phyloP scores from a whole-genome alignment of 2,113 vertebrate species.

The Mus spicilegus region DNA sequence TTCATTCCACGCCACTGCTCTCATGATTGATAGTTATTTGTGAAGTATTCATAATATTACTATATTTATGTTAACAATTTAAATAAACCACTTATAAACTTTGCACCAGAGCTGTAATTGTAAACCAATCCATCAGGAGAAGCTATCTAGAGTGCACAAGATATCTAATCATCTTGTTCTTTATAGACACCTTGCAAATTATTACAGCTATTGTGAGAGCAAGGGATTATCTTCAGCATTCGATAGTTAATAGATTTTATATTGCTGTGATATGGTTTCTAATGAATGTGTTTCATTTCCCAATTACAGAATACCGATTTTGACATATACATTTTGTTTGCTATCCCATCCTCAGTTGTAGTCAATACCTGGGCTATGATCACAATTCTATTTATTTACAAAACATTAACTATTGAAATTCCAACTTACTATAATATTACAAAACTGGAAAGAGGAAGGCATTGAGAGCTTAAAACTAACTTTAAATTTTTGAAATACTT shows the following conservation, averaged over 20 bases:
- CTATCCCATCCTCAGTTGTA: not conserved
- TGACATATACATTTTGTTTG: not conserved
- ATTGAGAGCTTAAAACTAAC: not conserved
- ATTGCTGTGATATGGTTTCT: not conserved
- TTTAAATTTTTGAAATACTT: not conserved
- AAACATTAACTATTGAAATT: not conserved
- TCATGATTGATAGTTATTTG: not conserved
- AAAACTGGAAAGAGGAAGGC: not conserved
- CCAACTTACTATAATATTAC: not conserved
- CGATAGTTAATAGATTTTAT: not conserved
- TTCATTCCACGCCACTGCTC: not conserved
- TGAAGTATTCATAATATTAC: not conserved
- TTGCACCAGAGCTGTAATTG: not conserved
- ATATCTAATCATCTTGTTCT: not conserved
- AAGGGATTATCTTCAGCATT: not conserved
- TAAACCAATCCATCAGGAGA: not conserved
- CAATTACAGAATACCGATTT: not conserved
- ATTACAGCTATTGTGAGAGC: not conserved
- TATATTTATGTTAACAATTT: constrained; percentile 15
- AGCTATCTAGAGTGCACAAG: not conserved
- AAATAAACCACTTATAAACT: not conserved
- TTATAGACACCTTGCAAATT: not conserved
- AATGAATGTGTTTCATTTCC: not conserved
- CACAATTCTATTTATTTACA: not conserved
- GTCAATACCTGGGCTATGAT: not conserved